A percentile compares a stretch with the other conserved stretches of the same genome.
phyloP scores from a whole-genome alignment of 2,888 invertebrate genomes.

The Sipunculus nudus region DNA sequence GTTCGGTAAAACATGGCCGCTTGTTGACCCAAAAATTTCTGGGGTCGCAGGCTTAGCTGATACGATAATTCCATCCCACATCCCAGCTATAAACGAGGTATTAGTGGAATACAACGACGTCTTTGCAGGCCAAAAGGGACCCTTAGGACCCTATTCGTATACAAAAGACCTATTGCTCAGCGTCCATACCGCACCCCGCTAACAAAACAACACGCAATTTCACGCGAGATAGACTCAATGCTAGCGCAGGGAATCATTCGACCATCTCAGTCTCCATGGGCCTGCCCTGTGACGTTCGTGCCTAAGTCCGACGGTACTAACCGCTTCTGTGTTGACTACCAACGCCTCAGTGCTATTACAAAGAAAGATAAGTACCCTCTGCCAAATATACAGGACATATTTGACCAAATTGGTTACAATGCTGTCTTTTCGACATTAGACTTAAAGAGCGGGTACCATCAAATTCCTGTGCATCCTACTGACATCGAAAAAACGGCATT shows the following conservation, averaged over 20 bases:
- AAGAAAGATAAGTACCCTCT: slow-evolving; percentile 12
- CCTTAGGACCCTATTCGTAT: not conserved
- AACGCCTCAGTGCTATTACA: slow-evolving; percentile 12
- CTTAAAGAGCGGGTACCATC: slow-evolving; percentile 37
- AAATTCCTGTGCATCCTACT: slow-evolving; percentile 26
- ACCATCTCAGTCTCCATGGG: slow-evolving; percentile 6
- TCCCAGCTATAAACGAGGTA: not conserved
- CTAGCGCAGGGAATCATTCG: slow-evolving; percentile 3
- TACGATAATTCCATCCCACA: not conserved
- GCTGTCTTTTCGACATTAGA: slow-evolving; percentile 34
- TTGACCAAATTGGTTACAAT: slow-evolving; percentile 8
- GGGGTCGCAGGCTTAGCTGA: not conserved
- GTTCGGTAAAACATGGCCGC: not conserved
- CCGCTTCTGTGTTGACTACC: slow-evolving; percentile 21
- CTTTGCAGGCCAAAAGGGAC: not conserved
- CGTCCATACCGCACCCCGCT: slow-evolving; percentile 14
- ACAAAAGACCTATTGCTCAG: slow-evolving; percentile 1
- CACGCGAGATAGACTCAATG: slow-evolving; percentile 16
- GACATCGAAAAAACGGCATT: slow-evolving; percentile 25
- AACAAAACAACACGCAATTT: slow-evolving; percentile 5
- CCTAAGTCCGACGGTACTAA: slow-evolving; percentile 21
- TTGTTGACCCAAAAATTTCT: not conserved
- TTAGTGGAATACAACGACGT: slow-evolving; percentile 2
- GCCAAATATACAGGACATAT: slow-evolving; percentile 14
- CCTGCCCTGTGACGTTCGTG: slow-evolving; percentile 10